Conservation (phyloP, 2,797 vertebrate genomes). For the Darevskia nairensis region DNA sequence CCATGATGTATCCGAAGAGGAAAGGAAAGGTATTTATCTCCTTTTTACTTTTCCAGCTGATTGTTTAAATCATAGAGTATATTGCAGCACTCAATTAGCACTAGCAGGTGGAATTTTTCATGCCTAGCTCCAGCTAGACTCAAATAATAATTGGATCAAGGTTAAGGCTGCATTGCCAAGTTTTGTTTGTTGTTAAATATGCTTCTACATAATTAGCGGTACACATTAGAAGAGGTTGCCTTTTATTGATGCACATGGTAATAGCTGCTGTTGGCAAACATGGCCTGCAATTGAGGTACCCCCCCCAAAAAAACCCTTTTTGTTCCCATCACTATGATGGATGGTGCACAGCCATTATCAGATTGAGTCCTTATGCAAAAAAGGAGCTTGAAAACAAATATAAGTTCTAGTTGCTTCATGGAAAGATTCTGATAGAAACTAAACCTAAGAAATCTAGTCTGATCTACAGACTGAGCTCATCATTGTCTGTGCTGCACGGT, state of each 20-base stretch:
- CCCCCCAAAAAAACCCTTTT: background rate
- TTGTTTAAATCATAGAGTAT: background rate
- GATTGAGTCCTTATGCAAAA: background rate
- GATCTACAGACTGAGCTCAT: background rate
- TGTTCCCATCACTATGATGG: background rate
- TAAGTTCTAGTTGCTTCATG: background rate
- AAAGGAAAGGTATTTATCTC: conserved; percentile 89
- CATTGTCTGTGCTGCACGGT: background rate
- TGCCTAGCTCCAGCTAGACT: background rate
- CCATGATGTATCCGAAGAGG: conserved; percentile 96
- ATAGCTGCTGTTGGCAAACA: background rate
- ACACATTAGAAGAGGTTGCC: background rate
- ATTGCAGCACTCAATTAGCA: background rate
- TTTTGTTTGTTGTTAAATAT: background rate
- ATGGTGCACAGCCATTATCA: conserved; percentile 1
- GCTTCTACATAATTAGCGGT: background rate
- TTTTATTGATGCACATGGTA: background rate
- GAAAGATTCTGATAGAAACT: conserved; percentile 14
- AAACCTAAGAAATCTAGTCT: background rate
- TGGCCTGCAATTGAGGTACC: background rate
- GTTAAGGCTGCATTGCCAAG: background rate
- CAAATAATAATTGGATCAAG: background rate
- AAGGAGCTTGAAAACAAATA: background rate
- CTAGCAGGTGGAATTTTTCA: background rate
- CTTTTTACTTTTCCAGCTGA: conserved; percentile 5